A percentile compares a stretch with the other conserved stretches of the same genome.
Evolutionary conservation across 2,113 vertebrate species (phyloP).

Genomic region (Erythrolamprus reginae): DNA sequence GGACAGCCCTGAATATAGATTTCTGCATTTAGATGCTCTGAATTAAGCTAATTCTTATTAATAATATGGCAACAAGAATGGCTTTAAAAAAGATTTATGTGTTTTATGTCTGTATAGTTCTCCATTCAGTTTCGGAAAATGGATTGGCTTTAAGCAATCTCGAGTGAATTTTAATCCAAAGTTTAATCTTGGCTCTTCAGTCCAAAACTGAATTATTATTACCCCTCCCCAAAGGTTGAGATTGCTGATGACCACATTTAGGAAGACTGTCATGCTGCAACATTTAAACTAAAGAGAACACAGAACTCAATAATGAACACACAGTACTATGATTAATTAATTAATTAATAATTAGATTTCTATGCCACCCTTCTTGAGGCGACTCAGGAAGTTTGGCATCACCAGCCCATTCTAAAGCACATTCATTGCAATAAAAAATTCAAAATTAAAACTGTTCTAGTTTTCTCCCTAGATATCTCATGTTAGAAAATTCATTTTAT

Average conservation of each 20-base stretch:
- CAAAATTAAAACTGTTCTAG: background rate
- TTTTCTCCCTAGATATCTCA: background rate
- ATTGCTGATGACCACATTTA: background rate
- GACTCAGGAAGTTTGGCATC: background rate
- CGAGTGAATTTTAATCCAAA: background rate
- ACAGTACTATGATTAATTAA: background rate
- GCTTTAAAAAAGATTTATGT: background rate
- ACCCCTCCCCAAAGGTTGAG: background rate
- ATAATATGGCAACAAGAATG: background rate
- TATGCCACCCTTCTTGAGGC: too few species aligned
- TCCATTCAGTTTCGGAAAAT: background rate
- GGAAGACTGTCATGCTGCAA: background rate
- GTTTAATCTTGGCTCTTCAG: background rate
- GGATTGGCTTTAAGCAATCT: background rate
- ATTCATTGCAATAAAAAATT: background rate
- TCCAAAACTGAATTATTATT: background rate
- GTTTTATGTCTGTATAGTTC: background rate
- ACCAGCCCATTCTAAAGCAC: background rate
- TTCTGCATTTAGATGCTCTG: background rate
- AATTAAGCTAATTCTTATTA: background rate
- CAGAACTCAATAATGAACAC: background rate
- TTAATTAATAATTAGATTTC: too few species aligned
- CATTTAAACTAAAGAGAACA: background rate
- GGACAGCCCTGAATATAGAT: background rate
- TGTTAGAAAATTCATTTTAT: background rate